Conservation (phyloP, 2,113 vertebrate genomes). For the Forbesichthys agassizii region DNA sequence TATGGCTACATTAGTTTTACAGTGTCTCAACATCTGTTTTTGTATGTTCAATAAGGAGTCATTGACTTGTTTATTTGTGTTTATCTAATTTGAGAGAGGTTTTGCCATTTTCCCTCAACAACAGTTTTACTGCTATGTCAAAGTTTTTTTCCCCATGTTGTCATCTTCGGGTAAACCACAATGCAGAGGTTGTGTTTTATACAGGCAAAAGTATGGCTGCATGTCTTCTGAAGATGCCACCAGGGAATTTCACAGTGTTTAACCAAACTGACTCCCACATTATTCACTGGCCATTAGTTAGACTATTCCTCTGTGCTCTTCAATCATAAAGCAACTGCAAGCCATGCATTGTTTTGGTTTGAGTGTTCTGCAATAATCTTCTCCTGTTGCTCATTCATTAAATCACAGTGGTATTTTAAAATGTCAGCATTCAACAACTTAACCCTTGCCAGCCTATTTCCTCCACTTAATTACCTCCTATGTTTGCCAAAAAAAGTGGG, state of each 20-base stretch:
- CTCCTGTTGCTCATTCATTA: constrained; percentile 64
- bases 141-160: no score
- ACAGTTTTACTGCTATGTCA: no score
- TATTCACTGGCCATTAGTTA: no score
- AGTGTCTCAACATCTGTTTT: not conserved
- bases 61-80: not conserved
- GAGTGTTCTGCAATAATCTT: constrained; percentile 43
- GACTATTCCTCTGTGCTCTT: not conserved
- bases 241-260: no score
- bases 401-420: constrained; percentile 58
- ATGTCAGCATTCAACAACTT: constrained; percentile 54
- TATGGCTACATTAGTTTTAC: not conserved
- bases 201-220: no score
- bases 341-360: not conserved
- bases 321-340: not conserved
- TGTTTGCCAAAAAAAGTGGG: not conserved
- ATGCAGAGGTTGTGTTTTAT: no score
- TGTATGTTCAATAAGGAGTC: not conserved
- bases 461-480: not conserved
- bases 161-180: no score
- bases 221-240: no score
- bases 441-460: not conserved
- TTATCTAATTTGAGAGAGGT: not conserved
- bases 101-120: not conserved
- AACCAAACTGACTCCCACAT: no score